A percentile compares a stretch with the other conserved stretches of the same genome.
phyloP scores from a whole-genome alignment of 2,888 invertebrate genomes.

The Litoditis marina region DNA sequence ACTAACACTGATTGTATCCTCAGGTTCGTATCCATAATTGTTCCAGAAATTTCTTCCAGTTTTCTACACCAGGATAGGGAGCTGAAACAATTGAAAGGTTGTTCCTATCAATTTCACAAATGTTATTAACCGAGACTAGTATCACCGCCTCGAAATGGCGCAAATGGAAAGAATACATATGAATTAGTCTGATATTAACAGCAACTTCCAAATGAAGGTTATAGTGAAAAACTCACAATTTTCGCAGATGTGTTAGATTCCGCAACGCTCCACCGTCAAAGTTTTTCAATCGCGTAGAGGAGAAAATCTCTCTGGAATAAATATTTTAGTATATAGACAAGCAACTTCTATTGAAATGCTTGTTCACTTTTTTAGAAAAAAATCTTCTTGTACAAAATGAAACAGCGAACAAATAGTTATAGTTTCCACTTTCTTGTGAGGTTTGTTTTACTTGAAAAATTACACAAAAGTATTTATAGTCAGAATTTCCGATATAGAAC shows the following conservation, averaged over 20 bases:
- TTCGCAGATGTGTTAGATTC: constrained; percentile 25
- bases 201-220: background rate
- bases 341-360: background rate
- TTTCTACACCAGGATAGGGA: constrained; percentile 41
- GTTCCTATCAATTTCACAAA: no score
- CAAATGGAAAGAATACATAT: no score
- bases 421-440: background rate
- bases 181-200: background rate
- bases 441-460: background rate
- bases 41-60: constrained; percentile 39
- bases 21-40: constrained; percentile 39
- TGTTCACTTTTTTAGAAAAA: background rate
- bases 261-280: constrained; percentile 28
- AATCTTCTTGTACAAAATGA: no score
- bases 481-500: no score
- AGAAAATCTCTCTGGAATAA: constrained; percentile 39
- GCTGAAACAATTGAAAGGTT: constrained; percentile 31
- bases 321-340: background rate
- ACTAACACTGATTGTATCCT: constrained; percentile 46
- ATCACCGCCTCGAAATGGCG: no score
- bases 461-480: background rate
- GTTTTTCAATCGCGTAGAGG: constrained; percentile 18
- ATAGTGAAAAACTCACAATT: constrained; percentile 20
- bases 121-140: background rate
- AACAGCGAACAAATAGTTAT: no score